These are phyloP conservation scores for Ibycter americanus DNA, from an alignment of 2,797 vertebrate species.

Conservation along the genomic window DNA sequence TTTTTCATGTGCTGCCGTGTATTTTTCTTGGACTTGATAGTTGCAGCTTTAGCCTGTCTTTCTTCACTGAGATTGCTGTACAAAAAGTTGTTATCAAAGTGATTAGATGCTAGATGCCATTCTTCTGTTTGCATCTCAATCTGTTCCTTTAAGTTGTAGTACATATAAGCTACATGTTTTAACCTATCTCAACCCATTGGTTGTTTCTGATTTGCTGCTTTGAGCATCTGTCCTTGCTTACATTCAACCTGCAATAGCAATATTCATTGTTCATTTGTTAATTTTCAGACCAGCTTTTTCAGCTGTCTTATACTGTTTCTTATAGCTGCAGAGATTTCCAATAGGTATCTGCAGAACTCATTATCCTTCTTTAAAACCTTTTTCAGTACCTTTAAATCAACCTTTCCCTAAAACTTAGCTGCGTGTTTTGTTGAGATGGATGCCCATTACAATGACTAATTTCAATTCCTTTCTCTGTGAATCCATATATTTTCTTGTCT, in stretches of 20 bases:
- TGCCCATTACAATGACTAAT: neutral
- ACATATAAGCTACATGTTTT: neutral
- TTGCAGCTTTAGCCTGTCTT: neutral
- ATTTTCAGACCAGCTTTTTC: neutral
- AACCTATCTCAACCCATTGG: neutral
- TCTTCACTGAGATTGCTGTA: neutral
- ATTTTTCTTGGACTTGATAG: neutral
- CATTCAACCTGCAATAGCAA: neutral
- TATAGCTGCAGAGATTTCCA: neutral
- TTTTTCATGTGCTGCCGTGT: neutral
- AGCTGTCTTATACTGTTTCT: neutral
- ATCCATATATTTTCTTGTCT: conserved; percentile 1
- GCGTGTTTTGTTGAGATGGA: neutral
- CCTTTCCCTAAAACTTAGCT: neutral
- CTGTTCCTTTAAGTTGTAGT: neutral
- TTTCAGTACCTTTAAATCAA: conserved; percentile 22
- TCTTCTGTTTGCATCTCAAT: neutral
- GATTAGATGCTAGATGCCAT: neutral
- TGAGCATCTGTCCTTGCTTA: neutral
- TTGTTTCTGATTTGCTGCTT: neutral
- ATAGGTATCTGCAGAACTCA: neutral
- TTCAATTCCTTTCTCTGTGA: neutral
- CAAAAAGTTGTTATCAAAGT: neutral
- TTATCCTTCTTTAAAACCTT: neutral
- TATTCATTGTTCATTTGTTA: neutral